phyloP scores from a whole-genome alignment of 2,113 vertebrate genomes.

The Calypte anna region DNA sequence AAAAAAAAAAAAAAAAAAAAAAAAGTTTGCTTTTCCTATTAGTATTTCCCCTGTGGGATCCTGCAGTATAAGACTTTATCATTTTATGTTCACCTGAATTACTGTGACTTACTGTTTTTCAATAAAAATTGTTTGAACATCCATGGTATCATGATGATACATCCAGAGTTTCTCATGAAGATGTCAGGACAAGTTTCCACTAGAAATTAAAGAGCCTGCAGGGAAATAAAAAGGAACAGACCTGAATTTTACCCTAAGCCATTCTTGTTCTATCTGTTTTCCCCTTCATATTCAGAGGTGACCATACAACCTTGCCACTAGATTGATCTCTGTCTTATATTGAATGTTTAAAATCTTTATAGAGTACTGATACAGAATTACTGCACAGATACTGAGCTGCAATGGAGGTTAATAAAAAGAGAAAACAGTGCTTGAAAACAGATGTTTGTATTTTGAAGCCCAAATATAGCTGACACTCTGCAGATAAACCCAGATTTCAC shows the following conservation, averaged over 20 bases:
- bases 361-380: conserved; percentile 6
- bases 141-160: neutral
- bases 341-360: neutral
- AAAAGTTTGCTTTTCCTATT: neutral
- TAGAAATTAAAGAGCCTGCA: neutral
- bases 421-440: conserved; percentile 45
- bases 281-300: neutral
- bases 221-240: neutral
- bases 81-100: neutral
- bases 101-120: neutral
- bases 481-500: conserved; percentile 64
- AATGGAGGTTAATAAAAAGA: conserved; percentile 42
- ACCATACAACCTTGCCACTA: neutral
- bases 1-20: conserved; percentile 4
- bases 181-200: neutral
- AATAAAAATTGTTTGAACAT: neutral
- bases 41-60: neutral
- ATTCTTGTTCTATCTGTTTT: neutral
- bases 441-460: conserved; percentile 50
- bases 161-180: neutral
- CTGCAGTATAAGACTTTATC: neutral
- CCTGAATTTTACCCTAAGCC: neutral
- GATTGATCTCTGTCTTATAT: neutral
- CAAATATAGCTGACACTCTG: conserved; percentile 28
- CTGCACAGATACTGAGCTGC: conserved; percentile 13